Evolutionary conservation across 2,797 vertebrate species (phyloP), one percentile per base, ranked within the genome.

Genomic region (Merluccius polli): DNA sequence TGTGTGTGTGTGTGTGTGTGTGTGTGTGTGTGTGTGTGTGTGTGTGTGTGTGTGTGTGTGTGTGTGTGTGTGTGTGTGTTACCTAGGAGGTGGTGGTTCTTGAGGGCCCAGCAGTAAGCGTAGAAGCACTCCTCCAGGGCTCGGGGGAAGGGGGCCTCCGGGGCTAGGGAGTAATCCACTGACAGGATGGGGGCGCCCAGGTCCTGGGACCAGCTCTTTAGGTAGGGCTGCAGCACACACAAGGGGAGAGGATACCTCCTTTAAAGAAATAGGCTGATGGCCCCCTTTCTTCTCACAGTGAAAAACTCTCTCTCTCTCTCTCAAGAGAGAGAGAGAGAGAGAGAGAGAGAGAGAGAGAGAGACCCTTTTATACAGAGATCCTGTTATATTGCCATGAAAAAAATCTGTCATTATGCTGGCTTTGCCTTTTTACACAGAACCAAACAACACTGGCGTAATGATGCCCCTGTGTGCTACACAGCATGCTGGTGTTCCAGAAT

Each of bases 121-220:
- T 94, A 98, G 90, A 98, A 97, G 82, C 97, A 98, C 79, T 98
- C 97, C 82, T 98, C 97, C 71, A 98, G 89, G 0, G 97, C 97
- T 0, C 96, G 88, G 21, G 97, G 97, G 82, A 97, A 97, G 1
- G 97, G 97, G 0, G 95, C 95, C 82, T 98, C 97, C 0, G 97
- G 96, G 3, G 97, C 95, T 81, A 98, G 90, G 0, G 97, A 97
- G 84, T 98, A 98, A 85, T 98, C 96, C 15, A 98, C 93, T 4
- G 97, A 97, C 75, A 98, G 86, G 84, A 98, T 93, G 36, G 96
- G 96, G 13, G 92, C 94, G 0, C 93, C 93, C 72, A 97, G 91
- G 4, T 96, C 95, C 85, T 95, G 96, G 31, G 96, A 96, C 96
- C 97, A 98, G 79, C 90, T 92, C 90, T 95, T 96, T 83, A 98